Conservation (phyloP, 1,140 invertebrate genomes). For the Drosophila sechellia region DNA sequence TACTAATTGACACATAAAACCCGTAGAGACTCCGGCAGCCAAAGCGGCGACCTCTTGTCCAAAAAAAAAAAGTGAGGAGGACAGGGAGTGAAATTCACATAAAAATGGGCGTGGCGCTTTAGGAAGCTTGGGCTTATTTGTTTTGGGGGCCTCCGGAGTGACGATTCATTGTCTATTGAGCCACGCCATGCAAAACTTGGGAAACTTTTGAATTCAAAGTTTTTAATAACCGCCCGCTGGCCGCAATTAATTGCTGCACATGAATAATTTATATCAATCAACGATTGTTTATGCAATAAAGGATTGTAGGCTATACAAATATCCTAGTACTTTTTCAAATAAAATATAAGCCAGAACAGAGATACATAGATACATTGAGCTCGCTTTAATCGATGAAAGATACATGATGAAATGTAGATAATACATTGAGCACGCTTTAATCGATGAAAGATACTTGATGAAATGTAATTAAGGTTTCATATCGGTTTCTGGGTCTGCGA, state of each 20-base stretch:
- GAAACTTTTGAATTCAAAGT: conserved; percentile 37
- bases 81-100: not conserved
- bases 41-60: conserved; percentile 34
- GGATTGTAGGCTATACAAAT: too few relatives aligned
- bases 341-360: too few relatives aligned
- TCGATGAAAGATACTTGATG: too few relatives aligned
- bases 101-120: not conserved
- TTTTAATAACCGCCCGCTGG: conserved; percentile 15
- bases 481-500: not conserved
- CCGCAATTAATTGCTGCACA: not conserved
- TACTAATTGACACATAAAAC: conserved; percentile 57
- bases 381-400: too few relatives aligned
- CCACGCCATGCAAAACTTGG: conserved; percentile 64
- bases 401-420: too few relatives aligned
- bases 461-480: too few relatives aligned
- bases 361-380: too few relatives aligned
- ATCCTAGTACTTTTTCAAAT: too few relatives aligned
- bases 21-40: conserved; percentile 30
- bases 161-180: conserved; percentile 59
- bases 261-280: not conserved
- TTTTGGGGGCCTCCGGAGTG: conserved; percentile 7
- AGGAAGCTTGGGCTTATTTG: conserved; percentile 21
- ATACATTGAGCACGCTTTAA: too few relatives aligned
- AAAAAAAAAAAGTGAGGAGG: not conserved
- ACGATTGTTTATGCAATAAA: too few relatives aligned